phyloP scores from a whole-genome alignment of 2,113 vertebrate species.

The Saimiri boliviensis region DNA sequence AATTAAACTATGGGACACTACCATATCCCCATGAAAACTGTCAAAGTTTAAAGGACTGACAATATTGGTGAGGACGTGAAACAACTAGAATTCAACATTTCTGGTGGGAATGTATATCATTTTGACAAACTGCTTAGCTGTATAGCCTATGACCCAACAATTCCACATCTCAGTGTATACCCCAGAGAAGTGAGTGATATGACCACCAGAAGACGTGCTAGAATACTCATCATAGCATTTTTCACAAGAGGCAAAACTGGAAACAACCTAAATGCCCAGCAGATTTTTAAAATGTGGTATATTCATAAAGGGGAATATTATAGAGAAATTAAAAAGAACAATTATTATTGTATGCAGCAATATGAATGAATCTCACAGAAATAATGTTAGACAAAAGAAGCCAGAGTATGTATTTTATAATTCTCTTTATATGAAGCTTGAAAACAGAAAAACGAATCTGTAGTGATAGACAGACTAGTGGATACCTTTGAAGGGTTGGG shows the following conservation, averaged over 20 bases:
- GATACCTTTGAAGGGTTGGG: too few species aligned
- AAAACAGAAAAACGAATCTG: conserved; percentile 2
- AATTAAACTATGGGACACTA: background rate
- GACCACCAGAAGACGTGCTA: background rate
- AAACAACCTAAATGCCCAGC: background rate
- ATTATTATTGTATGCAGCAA: background rate
- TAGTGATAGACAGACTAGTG: background rate
- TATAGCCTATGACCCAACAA: background rate
- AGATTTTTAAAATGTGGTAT: background rate
- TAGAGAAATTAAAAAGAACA: background rate
- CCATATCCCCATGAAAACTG: background rate
- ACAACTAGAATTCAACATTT: background rate
- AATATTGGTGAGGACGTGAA: background rate
- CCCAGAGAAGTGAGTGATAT: background rate
- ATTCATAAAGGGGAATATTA: background rate
- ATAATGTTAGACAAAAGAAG: background rate
- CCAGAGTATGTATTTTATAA: background rate
- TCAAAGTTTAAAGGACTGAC: background rate
- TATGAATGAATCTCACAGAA: background rate
- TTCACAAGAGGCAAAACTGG: background rate
- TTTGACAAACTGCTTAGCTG: conserved; percentile 8
- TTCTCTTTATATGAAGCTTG: background rate
- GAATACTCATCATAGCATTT: background rate
- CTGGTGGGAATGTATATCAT: background rate
- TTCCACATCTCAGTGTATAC: background rate